Percentiles rank a stretch among this genome's conserved stretches.
Evolutionary conservation across 1,140 invertebrate genomes (phyloP).

Genomic region (Pogonomyrmex californicus): DNA sequence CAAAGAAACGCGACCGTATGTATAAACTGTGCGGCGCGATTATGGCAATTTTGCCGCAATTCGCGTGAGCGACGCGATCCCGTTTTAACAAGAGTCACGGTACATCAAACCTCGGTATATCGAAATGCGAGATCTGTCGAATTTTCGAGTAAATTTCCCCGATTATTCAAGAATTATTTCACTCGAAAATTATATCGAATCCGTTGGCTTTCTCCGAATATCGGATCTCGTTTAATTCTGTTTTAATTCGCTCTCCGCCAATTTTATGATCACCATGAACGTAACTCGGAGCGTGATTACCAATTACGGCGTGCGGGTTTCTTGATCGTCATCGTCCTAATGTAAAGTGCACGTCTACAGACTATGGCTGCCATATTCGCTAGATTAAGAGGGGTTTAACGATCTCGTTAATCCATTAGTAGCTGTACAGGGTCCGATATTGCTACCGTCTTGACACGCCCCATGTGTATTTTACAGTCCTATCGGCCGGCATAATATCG

Average conservation of each 20-base stretch:
- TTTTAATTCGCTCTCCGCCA: slow-evolving; percentile 60
- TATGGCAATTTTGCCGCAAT: background rate
- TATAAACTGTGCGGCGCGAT: background rate
- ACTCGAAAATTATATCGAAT: background rate
- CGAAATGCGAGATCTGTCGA: background rate
- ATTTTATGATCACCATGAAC: slow-evolving; percentile 66
- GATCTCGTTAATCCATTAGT: slow-evolving; percentile 70
- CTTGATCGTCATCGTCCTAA: slow-evolving; percentile 32
- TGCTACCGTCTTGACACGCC: background rate
- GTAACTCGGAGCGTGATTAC: slow-evolving; percentile 63
- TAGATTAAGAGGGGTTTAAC: slow-evolving; percentile 71
- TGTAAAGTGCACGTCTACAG: slow-evolving; percentile 9
- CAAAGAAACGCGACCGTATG: slow-evolving; percentile 3
- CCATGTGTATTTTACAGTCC: slow-evolving; percentile 28
- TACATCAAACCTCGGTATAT: background rate
- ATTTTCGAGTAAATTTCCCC: background rate
- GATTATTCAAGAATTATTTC: background rate
- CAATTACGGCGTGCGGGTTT: slow-evolving; percentile 61
- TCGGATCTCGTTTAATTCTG: slow-evolving; percentile 29
- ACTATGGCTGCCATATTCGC: slow-evolving; percentile 43
- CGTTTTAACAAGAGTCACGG: background rate
- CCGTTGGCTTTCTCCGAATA: no score
- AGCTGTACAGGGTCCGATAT: slow-evolving; percentile 41
- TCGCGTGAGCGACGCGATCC: slow-evolving; percentile 10
- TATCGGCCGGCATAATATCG: slow-evolving; percentile 3